Conservation (phyloP, 2,797 vertebrate species). For the Pangasius krempfi region DNA sequence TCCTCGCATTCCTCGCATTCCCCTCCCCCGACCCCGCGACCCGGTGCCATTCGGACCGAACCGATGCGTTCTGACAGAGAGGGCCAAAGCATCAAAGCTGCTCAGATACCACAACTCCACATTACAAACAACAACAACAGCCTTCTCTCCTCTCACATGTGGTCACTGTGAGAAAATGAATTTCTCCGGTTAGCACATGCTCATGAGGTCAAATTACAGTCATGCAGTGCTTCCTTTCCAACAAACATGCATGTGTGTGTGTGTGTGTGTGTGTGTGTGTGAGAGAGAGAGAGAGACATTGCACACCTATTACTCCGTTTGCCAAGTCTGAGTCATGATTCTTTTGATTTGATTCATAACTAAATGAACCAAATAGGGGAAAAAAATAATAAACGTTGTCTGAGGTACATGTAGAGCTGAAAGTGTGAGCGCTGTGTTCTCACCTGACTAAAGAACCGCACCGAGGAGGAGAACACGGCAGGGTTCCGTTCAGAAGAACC, state of each 20-base stretch:
- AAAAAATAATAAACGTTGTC: too few relatives aligned
- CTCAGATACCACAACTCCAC: background rate
- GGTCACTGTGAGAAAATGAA: constrained; percentile 15
- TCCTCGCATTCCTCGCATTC: background rate
- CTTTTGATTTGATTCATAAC: background rate
- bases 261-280: constrained; percentile 4
- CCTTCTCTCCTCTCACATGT: background rate
- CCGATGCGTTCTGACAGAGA: constrained; percentile 9
- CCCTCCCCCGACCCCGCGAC: background rate
- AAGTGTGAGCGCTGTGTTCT: background rate
- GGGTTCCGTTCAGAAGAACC: background rate
- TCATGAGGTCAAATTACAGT: constrained; percentile 40
- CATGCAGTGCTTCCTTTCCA: constrained; percentile 51
- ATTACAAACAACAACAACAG: background rate
- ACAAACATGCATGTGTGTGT: constrained; percentile 39
- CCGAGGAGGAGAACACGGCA: background rate
- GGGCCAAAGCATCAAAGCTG: background rate
- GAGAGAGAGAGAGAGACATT: background rate
- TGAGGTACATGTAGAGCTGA: background rate
- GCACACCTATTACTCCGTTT: background rate
- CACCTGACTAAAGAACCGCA: background rate
- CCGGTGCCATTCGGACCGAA: constrained; percentile 32
- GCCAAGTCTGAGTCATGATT: background rate
- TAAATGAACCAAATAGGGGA: background rate
- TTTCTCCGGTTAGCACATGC: constrained; percentile 43